Percentiles rank a stretch among this genome's conserved stretches.
These are phyloP conservation scores for Balearica regulorum DNA, from an alignment of 2,797 vertebrate species.

Conservation along the genomic window DNA sequence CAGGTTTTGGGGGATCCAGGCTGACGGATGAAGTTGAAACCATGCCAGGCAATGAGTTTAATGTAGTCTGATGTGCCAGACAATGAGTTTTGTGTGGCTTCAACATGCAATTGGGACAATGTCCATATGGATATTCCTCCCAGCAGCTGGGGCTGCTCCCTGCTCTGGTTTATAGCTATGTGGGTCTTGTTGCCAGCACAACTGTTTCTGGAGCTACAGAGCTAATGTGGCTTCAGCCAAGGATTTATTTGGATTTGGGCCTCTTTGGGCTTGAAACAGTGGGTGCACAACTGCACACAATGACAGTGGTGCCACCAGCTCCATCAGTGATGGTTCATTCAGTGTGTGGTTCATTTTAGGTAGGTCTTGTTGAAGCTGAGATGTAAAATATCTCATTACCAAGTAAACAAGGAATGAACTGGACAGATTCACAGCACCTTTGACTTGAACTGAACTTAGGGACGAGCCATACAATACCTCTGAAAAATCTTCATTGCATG, in stretches of 20 bases:
- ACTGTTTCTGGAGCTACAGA: neutral
- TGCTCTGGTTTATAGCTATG: neutral
- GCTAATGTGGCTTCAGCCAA: neutral
- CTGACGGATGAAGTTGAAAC: neutral
- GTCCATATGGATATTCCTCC: neutral
- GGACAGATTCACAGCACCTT: neutral
- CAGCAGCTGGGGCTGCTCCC: neutral
- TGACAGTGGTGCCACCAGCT: neutral
- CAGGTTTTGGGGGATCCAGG: neutral
- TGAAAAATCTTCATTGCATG: neutral
- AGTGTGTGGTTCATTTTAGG: neutral
- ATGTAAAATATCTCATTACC: neutral
- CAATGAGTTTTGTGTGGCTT: neutral
- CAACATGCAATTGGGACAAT: neutral
- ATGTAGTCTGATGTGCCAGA: neutral
- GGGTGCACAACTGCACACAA: neutral
- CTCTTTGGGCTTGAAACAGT: neutral
- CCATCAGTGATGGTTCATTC: neutral
- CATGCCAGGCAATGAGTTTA: neutral
- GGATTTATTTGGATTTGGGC: neutral
- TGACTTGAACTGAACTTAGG: neutral
- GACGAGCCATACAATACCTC: neutral
- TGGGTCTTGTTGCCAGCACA: neutral
- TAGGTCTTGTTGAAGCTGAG: neutral
- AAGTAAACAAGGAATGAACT: neutral